phyloP scores from a whole-genome alignment of 1,140 invertebrate species.

The Meloidogyne floridensis region DNA sequence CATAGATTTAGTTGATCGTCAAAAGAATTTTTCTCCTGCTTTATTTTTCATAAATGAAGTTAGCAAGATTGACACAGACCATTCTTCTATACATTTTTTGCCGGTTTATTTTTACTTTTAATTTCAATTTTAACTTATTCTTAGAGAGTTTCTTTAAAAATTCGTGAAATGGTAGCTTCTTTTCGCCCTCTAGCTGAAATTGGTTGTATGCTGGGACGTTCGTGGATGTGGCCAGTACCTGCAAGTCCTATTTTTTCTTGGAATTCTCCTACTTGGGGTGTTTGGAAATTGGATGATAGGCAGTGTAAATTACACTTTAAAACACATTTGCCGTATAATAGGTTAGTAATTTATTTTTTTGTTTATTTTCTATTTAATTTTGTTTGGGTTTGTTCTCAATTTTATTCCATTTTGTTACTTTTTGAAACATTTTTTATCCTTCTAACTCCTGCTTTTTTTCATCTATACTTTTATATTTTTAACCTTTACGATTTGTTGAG shows the following conservation, averaged over 20 bases:
- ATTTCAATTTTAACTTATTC: background rate
- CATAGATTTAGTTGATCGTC: conserved; percentile 45
- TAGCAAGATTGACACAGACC: conserved; percentile 40
- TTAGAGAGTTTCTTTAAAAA: conserved; percentile 48
- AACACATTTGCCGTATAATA: conserved; percentile 49
- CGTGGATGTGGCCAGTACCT: conserved; percentile 49
- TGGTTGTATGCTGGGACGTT: conserved; percentile 37
- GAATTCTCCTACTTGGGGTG: conserved; percentile 37
- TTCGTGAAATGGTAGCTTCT: conserved; percentile 51
- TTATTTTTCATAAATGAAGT: conserved; percentile 52
- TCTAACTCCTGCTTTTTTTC: too few species aligned
- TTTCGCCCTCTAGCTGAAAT: conserved; percentile 51
- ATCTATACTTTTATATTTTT: too few species aligned
- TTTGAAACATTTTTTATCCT: too few species aligned
- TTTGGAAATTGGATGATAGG: conserved; percentile 41
- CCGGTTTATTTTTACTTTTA: conserved; percentile 27
- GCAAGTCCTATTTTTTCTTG: conserved; percentile 39
- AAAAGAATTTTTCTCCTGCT: conserved; percentile 48
- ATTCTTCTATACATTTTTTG: conserved; percentile 48
- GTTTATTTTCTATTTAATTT: too few species aligned
- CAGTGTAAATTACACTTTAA: conserved; percentile 44
- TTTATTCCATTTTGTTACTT: too few species aligned
- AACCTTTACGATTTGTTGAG: too few species aligned
- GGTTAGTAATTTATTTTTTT: background rate
- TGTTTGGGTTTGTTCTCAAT: too few species aligned